These are phyloP conservation scores for Erebia ligea DNA, from an alignment of 2,888 invertebrate genomes.

Conservation along the genomic window DNA sequence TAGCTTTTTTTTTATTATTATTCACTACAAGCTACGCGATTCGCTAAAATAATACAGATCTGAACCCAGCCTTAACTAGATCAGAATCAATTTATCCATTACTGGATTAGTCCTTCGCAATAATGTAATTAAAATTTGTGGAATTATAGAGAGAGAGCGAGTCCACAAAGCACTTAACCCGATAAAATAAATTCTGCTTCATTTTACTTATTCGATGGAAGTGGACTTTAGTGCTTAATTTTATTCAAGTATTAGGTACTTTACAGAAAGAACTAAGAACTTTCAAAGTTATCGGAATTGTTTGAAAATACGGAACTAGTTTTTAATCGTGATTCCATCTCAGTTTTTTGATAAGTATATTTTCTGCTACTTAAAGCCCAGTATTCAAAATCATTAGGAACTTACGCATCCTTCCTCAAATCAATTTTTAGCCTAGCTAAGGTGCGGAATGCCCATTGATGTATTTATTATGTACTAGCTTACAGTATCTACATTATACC, in stretches of 20 bases:
- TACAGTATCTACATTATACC: no score
- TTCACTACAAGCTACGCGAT: no score
- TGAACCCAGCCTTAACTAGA: conserved; percentile 1
- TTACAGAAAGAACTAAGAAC: background rate
- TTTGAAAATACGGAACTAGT: background rate
- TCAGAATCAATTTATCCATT: conserved; percentile 12
- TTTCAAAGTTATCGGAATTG: background rate
- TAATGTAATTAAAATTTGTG: conserved; percentile 19
- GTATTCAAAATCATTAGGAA: no score
- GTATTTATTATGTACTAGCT: no score
- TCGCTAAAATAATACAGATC: background rate
- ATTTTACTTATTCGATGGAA: conserved; percentile 4
- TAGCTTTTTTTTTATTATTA: no score
- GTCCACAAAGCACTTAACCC: conserved; percentile 11
- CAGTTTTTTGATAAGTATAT: no score
- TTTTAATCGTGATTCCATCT: background rate
- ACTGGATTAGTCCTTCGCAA: conserved; percentile 14
- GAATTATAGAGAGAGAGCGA: conserved; percentile 6
- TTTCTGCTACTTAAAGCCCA: no score
- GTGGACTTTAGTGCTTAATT: background rate
- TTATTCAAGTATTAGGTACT: background rate
- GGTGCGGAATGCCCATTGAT: no score
- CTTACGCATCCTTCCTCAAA: no score
- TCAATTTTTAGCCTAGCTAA: no score
- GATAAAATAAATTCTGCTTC: conserved; percentile 17